These are phyloP conservation scores for Pycnomerus fuliginosus DNA, from an alignment of 2,888 invertebrate species.

Conservation along the genomic window DNA sequence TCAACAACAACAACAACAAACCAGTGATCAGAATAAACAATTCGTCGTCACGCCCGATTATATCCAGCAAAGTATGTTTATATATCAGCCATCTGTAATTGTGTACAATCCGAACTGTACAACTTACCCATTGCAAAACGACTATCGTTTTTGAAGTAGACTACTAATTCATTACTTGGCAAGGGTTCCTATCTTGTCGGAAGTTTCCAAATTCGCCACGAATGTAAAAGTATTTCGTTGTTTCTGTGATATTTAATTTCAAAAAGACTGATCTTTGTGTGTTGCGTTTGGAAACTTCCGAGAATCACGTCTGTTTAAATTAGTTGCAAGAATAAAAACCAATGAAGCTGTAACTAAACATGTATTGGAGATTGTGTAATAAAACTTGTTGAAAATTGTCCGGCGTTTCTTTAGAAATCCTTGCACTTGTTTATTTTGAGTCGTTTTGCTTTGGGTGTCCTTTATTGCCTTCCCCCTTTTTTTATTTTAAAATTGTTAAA, in stretches of 20 bases:
- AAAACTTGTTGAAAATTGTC: constrained; percentile 36
- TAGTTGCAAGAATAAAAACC: constrained; percentile 28
- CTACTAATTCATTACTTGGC: constrained; percentile 25
- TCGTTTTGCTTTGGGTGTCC: constrained; percentile 49
- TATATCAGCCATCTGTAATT: constrained; percentile 53
- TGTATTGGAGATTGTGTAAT: constrained; percentile 37
- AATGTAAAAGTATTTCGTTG: constrained; percentile 25
- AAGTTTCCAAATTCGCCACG: constrained; percentile 30
- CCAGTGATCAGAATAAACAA: constrained; percentile 56
- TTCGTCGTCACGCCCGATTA: constrained; percentile 90
- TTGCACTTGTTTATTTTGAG: constrained; percentile 42
- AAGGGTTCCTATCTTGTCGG: constrained; percentile 32
- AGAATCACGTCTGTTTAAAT: constrained; percentile 15
- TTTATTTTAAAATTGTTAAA: constrained; percentile 10
- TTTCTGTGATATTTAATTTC: constrained; percentile 37
- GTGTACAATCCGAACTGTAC: constrained; percentile 52
- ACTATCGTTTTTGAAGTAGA: constrained; percentile 38
- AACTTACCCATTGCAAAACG: constrained; percentile 53
- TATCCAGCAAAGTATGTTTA: constrained; percentile 86
- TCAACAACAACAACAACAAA: constrained; percentile 29
- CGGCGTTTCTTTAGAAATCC: constrained; percentile 42
- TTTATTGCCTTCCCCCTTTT: constrained; percentile 24
- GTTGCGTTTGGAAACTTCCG: constrained; percentile 32
- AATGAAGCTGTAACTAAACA: constrained; percentile 35
- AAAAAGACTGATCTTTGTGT: constrained; percentile 31